These are phyloP conservation scores for Sebastes vulpes DNA, from an alignment of 2,797 vertebrate species.

Conservation along the genomic window DNA sequence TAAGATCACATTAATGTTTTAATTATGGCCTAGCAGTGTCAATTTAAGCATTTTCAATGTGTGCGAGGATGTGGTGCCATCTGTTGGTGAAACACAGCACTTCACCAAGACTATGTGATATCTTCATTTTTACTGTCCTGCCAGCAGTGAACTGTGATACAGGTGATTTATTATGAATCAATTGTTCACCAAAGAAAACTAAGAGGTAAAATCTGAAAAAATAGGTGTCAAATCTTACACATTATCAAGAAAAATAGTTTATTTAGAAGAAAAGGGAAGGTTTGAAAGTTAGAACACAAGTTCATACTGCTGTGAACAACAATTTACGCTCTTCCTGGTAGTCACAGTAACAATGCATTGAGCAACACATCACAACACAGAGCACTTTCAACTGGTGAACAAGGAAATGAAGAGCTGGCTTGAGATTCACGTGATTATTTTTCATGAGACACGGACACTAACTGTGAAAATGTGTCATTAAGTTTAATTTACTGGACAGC, in stretches of 20 bases:
- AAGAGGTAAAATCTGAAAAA: background rate
- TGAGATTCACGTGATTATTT: background rate
- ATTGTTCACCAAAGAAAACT: too few relatives aligned
- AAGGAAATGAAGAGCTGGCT: background rate
- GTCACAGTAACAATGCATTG: background rate
- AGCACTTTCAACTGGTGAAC: background rate
- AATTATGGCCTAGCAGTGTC: background rate
- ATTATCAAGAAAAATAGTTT: conserved; percentile 5
- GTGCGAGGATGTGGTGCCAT: conserved; percentile 17
- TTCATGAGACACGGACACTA: too few relatives aligned
- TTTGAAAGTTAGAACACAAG: background rate
- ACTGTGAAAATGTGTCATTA: background rate
- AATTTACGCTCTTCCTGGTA: background rate
- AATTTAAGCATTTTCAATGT: background rate
- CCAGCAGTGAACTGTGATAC: background rate
- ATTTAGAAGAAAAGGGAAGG: background rate
- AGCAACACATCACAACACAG: background rate
- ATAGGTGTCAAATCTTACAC: background rate
- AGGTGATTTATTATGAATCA: background rate
- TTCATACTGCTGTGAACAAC: background rate
- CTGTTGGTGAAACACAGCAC: conserved; percentile 29
- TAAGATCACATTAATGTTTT: background rate
- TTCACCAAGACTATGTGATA: background rate
- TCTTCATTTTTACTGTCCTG: background rate
- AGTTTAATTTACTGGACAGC: background rate